These are phyloP conservation scores for Ceratina japonica DNA, from an alignment of 1,140 invertebrate species.

Conservation along the genomic window DNA sequence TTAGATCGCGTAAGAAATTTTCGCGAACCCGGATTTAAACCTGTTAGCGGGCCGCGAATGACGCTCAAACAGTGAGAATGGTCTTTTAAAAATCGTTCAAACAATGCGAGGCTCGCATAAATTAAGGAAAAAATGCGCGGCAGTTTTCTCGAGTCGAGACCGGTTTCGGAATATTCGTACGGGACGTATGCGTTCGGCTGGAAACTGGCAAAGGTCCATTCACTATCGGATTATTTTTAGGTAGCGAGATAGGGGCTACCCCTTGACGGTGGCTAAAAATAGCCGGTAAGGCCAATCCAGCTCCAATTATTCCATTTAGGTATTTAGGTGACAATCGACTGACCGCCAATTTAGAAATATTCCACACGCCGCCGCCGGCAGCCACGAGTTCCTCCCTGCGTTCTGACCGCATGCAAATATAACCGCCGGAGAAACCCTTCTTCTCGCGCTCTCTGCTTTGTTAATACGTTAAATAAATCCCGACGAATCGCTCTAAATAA, in stretches of 20 bases:
- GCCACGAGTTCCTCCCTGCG: slow-evolving; percentile 25
- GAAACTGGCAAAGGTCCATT: slow-evolving; percentile 28
- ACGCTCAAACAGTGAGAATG: slow-evolving; percentile 5
- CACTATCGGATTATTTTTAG: slow-evolving; percentile 76
- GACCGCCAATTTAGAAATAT: slow-evolving; percentile 78
- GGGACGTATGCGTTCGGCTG: background rate
- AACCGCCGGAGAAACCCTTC: background rate
- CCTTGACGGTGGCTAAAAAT: slow-evolving; percentile 76
- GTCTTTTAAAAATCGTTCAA: background rate
- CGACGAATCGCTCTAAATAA: too few relatives aligned
- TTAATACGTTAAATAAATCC: too few relatives aligned
- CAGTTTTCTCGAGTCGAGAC: background rate
- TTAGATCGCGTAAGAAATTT: slow-evolving; percentile 33
- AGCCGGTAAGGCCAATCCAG: slow-evolving; percentile 76
- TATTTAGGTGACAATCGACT: slow-evolving; percentile 78
- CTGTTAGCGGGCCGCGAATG: slow-evolving; percentile 23
- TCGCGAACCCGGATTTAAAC: slow-evolving; percentile 37
- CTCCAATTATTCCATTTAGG: slow-evolving; percentile 78
- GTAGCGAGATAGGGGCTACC: slow-evolving; percentile 72
- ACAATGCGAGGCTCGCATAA: background rate
- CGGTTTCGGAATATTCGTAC: background rate
- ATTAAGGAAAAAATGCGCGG: too few relatives aligned
- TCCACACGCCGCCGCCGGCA: slow-evolving; percentile 65
- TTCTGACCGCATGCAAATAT: slow-evolving; percentile 44
- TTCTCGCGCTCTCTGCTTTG: background rate